Evolutionary conservation across 2,797 vertebrate genomes (phyloP).

Genomic region (Scomberomorus guttatus): DNA sequence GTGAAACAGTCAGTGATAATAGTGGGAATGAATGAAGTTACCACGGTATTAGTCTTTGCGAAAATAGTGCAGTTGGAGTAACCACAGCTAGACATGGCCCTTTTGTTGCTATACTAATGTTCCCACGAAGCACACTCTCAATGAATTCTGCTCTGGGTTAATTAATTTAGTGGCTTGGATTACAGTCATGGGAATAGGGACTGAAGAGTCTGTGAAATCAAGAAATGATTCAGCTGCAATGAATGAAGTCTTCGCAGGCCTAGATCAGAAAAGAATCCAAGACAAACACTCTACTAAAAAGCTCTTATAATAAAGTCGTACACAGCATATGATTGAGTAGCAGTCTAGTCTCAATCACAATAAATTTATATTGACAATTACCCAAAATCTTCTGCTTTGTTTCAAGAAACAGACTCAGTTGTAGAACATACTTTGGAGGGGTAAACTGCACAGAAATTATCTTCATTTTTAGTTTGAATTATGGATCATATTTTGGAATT

Average conservation of each 20-base stretch:
- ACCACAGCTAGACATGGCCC: neutral
- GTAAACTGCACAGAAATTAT: neutral
- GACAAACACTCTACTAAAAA: neutral
- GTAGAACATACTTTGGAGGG: neutral
- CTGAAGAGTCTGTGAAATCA: slow-evolving; percentile 25
- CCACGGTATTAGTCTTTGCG: neutral
- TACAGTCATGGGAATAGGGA: slow-evolving; percentile 38
- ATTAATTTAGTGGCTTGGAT: slow-evolving; percentile 51
- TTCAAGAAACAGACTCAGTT: neutral
- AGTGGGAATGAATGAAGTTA: neutral
- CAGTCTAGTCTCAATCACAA: neutral
- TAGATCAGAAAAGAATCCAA: slow-evolving; percentile 13
- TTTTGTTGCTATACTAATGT: slow-evolving; percentile 26
- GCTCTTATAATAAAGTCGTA: too few relatives aligned
- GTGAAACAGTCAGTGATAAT: neutral
- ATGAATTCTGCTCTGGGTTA: slow-evolving; percentile 20
- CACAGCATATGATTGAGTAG: neutral
- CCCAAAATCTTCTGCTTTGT: neutral
- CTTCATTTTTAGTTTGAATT: neutral
- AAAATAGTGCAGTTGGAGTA: neutral
- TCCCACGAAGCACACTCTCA: slow-evolving; percentile 35
- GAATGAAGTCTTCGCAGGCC: neutral
- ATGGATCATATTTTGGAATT: neutral
- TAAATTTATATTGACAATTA: neutral
- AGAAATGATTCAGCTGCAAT: slow-evolving; percentile 50